Conservation (phyloP, 2,113 vertebrate genomes). For the Ptyas mucosa region DNA sequence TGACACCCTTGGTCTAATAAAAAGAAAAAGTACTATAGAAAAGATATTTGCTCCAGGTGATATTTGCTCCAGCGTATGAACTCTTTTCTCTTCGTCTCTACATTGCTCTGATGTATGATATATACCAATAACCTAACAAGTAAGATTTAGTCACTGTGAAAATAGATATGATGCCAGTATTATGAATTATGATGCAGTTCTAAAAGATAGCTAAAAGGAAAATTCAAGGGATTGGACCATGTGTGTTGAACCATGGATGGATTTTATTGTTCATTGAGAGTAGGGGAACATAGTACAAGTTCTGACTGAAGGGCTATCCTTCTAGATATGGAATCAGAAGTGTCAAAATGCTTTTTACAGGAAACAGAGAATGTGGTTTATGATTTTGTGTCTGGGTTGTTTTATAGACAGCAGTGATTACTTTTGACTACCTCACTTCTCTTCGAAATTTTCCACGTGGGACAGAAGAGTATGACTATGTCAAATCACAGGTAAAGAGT, state of each 20-base stretch:
- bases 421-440: constrained; percentile 88
- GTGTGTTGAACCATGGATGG: background rate
- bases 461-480: constrained; percentile 80
- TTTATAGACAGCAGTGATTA: constrained; percentile 86
- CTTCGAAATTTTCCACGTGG: constrained; percentile 77
- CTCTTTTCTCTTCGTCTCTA: background rate
- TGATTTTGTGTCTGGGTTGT: constrained; percentile 35
- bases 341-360: background rate
- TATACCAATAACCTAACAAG: background rate
- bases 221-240: background rate
- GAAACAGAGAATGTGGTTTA: background rate
- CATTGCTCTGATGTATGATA: background rate
- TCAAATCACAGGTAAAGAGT: constrained; percentile 85
- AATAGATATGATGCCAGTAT: background rate
- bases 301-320: background rate
- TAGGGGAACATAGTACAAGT: background rate
- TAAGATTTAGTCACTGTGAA: background rate
- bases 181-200: background rate
- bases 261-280: background rate
- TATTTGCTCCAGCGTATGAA: background rate
- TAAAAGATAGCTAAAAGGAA: background rate
- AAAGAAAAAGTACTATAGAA: background rate
- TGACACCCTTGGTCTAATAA: background rate
- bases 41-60: background rate
- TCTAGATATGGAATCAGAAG: background rate